Percentiles rank a stretch among this genome's conserved stretches.
Conservation (phyloP, 2,113 vertebrate species). For the Salvator merianae region DNA sequence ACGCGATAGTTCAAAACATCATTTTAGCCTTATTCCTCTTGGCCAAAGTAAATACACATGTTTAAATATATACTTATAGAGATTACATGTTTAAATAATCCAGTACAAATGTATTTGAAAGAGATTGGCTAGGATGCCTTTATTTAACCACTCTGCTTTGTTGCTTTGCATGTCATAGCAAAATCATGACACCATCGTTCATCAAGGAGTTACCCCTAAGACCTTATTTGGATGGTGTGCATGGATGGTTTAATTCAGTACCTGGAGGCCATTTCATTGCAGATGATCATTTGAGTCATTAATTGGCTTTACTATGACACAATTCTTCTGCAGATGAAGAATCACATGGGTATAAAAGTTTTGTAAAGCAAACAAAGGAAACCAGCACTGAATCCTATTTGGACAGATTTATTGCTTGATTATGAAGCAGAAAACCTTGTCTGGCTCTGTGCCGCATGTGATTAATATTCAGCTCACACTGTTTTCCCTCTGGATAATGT, state of each 20-base stretch:
- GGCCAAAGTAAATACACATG: background rate
- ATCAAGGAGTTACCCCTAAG: background rate
- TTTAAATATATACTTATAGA: slow-evolving; percentile 6
- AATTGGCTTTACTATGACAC: slow-evolving; percentile 22
- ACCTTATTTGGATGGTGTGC: background rate
- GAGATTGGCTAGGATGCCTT: background rate
- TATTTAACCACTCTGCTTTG: background rate
- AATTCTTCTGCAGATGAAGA: slow-evolving; percentile 62
- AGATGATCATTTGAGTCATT: slow-evolving; percentile 34
- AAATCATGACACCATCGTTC: background rate
- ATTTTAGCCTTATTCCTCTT: background rate
- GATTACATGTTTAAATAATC: background rate
- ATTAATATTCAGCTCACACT: slow-evolving; percentile 60
- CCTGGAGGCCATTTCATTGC: background rate
- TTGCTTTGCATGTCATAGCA: background rate
- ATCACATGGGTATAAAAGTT: slow-evolving; percentile 63
- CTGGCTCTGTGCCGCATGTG: slow-evolving; percentile 59
- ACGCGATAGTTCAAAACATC: background rate
- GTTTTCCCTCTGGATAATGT: slow-evolving; percentile 65
- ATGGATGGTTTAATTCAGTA: background rate
- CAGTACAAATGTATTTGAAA: background rate
- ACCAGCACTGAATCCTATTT: slow-evolving; percentile 55
- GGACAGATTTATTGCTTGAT: slow-evolving; percentile 66
- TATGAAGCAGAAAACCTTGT: slow-evolving; percentile 49
- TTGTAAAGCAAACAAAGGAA: slow-evolving; percentile 59